Evolutionary conservation across 2,113 vertebrate species (phyloP), one percentile per base, ranked within the genome.

Genomic region (Agelaius tricolor): DNA sequence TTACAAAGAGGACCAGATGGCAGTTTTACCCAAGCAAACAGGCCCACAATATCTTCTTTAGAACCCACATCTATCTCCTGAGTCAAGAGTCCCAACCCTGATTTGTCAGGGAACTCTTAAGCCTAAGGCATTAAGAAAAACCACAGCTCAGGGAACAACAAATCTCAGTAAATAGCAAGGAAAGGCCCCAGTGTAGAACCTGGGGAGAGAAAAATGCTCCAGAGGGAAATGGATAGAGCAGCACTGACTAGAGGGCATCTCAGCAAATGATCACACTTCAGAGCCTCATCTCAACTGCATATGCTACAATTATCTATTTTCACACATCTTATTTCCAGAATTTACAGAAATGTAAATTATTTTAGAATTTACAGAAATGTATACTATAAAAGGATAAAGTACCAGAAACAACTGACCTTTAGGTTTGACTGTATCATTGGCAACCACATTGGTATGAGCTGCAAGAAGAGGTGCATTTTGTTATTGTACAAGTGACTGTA

Each of bases 401-500:
- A 63, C 4, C 14, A 43, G 52, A 58, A 71, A 94, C 49, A 75
- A 79, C 97, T 98, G 98, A 99, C 99, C 98, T 99, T 99, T 59
- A 99, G 97, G 92, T 99, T 99, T 44, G 99, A 99, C 92, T 99
- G 99, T 97, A 99, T 99, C 99, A 99, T 99, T 67, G 99, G 99
- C 91, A 99, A 96, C 99, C 99, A 99, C 99, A 99, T 99, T 41
- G 99, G 99, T 97, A 99, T 99, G 20, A 99, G 98, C 99, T 99
- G 93, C 91, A 90, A 78, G 97, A 95, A 96, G 81, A 98, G 26
- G 94, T 37, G 84, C 31, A 66, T 63, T 93, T 61, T 13, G 26
- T 97, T 96, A 97, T 11, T 80, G 33, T 35, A 55, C 30, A 39
- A 39, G n/a, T 47, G 28, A 80, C 63, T 89, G 41, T 41, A 87